These are phyloP conservation scores for Drosophila leonis DNA, from an alignment of 2,888 invertebrate genomes.

Conservation along the genomic window DNA sequence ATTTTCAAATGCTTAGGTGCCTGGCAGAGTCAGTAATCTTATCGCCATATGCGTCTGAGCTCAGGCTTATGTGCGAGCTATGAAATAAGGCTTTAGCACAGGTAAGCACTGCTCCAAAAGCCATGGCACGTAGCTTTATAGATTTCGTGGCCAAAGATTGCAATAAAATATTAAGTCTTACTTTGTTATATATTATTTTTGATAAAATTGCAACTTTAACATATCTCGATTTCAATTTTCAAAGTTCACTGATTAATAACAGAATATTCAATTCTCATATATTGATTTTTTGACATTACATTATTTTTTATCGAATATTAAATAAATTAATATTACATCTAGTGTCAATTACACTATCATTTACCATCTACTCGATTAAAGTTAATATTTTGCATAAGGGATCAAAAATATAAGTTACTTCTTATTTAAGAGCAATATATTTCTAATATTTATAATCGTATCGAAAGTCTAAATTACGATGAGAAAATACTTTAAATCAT, in stretches of 20 bases:
- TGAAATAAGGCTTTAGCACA: slow-evolving; percentile 22
- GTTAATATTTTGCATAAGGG: too few species aligned
- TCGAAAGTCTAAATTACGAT: too few species aligned
- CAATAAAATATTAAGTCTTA: background rate
- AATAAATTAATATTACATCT: too few species aligned
- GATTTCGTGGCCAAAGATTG: background rate
- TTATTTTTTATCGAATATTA: too few species aligned
- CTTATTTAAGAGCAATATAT: too few species aligned
- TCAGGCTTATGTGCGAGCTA: slow-evolving; percentile 41
- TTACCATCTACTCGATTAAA: too few species aligned
- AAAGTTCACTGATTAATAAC: background rate
- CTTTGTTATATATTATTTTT: background rate
- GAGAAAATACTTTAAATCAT: too few species aligned
- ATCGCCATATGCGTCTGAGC: slow-evolving; percentile 58
- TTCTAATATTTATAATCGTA: too few species aligned
- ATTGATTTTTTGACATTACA: too few species aligned
- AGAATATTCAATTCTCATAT: too few species aligned
- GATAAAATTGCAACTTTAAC: background rate
- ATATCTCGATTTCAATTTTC: background rate
- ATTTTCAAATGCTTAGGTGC: slow-evolving; percentile 37
- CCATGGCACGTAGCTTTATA: slow-evolving; percentile 2
- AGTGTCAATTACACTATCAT: too few species aligned
- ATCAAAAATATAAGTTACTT: too few species aligned
- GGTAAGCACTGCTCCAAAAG: slow-evolving; percentile 16
- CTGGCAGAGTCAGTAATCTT: slow-evolving; percentile 53